Base-by-base conservation (phyloP, 2,113 vertebrate species). In the Hyaena hyaena region DNA sequence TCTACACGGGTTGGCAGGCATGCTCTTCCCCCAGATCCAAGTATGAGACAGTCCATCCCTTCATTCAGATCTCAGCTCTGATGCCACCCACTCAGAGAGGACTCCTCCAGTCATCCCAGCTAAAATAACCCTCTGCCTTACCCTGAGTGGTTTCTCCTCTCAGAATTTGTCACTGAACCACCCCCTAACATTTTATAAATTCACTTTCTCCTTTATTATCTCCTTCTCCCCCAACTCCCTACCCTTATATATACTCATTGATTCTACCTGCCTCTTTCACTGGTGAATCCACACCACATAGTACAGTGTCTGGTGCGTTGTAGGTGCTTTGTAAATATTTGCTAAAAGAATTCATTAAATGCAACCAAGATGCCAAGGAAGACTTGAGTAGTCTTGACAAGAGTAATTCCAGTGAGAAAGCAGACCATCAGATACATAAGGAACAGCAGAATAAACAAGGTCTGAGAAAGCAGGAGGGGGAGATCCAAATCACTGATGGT, bases 321-420 rank as follows among this genome's bases (percentile, higher is more conserved):
- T 48, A 91, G 76, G n/a, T 39, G 24, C 74, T 84, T 48, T 84
- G 65, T 76, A 71, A 93, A 50, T 77, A 81, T 76, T 85, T 93
- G 35, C 17, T 93, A 26, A 85, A 91, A 74, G 4, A 80, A 58
- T 61, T 82, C 65, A 88, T 50, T 65, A 80, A 33, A 3, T 89
- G 80, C 21, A 89, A 35, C 92, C 58, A 84, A 82, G 71, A 71
- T 76, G 23, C 50, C 39, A 86, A 88, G 43, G 24, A 82, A 17
- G 66, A 81, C 28, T 85, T 61, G 1, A 23, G 33, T 76, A 53
- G 88, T 45, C 21, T 90, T 16, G 26, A 69, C 24, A 84, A 83
- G 10, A 65, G 15, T 21, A n/a, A 65, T 94, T 88, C 86, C 68
- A 87, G 9, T 11, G 39, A 87, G 15, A 24, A 6, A 50, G 14